Percentiles rank a stretch among this genome's conserved stretches.
phyloP scores from a whole-genome alignment of 2,113 vertebrate species.

The Cricetomys ansorgei region DNA sequence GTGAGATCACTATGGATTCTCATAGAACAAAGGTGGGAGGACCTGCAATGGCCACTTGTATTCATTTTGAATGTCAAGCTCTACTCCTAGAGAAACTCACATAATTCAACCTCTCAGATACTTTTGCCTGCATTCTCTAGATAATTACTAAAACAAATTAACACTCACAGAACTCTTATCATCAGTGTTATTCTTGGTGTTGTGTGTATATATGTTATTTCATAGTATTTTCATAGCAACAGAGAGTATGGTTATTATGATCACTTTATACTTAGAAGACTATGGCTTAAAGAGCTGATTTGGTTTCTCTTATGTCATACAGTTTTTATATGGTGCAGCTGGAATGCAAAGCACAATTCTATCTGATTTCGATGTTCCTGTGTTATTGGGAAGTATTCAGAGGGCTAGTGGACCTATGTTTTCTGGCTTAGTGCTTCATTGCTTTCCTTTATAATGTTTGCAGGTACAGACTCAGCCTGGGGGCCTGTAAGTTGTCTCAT shows the following conservation, averaged over 20 bases:
- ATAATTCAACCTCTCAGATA: background rate
- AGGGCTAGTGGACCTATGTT: background rate
- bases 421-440: constrained; percentile 37
- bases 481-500: constrained; percentile 57
- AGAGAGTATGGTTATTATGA: background rate
- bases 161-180: constrained; percentile 10
- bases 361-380: background rate
- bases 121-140: constrained; percentile 86
- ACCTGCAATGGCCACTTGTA: background rate
- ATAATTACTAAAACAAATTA: background rate
- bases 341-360: background rate
- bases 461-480: background rate
- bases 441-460: constrained; percentile 32
- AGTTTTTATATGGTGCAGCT: background rate
- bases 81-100: background rate
- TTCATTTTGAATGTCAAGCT: background rate
- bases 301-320: background rate
- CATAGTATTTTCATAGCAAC: background rate
- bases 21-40: background rate
- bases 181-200: background rate
- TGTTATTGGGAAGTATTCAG: background rate
- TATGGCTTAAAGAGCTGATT: background rate
- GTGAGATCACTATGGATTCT: background rate
- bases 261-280: background rate
- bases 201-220: background rate